Evolutionary conservation across 2,797 vertebrate species (phyloP).

Genomic region (Lates japonicus): DNA sequence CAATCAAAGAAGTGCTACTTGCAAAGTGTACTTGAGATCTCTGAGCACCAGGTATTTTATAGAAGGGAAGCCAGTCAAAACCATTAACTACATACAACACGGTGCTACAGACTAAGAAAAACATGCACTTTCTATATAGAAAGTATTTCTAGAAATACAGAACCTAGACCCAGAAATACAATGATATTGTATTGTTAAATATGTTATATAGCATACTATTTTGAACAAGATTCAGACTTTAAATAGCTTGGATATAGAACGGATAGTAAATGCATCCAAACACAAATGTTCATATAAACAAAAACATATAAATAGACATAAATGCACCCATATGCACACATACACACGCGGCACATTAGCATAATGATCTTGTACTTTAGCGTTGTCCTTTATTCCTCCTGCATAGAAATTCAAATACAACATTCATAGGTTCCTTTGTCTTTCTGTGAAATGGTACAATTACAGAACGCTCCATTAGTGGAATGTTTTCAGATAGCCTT

Average conservation of each 20-base stretch:
- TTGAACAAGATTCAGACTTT: background rate
- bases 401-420: constrained; percentile 63
- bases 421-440: constrained; percentile 71
- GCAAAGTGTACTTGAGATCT: constrained; percentile 75
- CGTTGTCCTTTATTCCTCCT: constrained; percentile 59
- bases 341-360: constrained; percentile 42
- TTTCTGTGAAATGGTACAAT: constrained; percentile 74
- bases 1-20: constrained; percentile 82
- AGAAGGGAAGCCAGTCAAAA: constrained; percentile 71
- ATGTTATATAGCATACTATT: background rate
- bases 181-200: background rate
- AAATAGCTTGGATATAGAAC: constrained; percentile 24
- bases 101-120: constrained; percentile 31
- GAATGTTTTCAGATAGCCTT: constrained; percentile 80
- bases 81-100: constrained; percentile 69
- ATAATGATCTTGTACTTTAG: constrained; percentile 65
- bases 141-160: constrained; percentile 7
- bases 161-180: background rate
- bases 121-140: constrained; percentile 7
- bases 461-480: constrained; percentile 78
- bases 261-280: constrained; percentile 34
- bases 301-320: constrained; percentile 49
- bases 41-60: constrained; percentile 74
- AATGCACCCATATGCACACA: constrained; percentile 16
- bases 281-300: background rate